phyloP scores from a whole-genome alignment of 2,113 vertebrate species.

The Corapipo altera region DNA sequence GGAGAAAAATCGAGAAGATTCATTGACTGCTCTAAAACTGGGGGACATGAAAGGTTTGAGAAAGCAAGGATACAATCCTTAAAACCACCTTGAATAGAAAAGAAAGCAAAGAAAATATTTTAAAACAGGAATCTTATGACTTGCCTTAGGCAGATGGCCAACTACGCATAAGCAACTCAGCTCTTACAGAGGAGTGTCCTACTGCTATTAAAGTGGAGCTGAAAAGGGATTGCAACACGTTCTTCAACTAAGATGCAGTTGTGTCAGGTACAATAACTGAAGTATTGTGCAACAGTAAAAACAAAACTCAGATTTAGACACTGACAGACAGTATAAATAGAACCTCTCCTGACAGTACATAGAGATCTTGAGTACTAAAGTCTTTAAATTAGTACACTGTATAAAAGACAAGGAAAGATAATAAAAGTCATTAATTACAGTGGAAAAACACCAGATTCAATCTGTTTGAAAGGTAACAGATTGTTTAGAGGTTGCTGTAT shows the following conservation, averaged over 20 bases:
- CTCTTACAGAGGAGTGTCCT: neutral
- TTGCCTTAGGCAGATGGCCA: neutral
- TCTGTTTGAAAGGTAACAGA: neutral
- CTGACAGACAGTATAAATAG: neutral
- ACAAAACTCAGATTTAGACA: neutral
- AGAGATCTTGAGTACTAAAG: neutral
- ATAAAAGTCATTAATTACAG: neutral
- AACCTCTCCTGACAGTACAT: neutral
- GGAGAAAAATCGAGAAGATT: neutral
- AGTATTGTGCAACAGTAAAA: neutral
- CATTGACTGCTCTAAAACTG: neutral
- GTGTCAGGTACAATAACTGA: neutral
- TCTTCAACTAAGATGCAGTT: neutral
- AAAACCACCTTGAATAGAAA: neutral
- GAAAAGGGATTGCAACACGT: neutral
- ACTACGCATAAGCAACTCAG: neutral
- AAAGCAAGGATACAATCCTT: neutral
- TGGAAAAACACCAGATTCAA: neutral
- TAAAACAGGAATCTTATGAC: neutral
- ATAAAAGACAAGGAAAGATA: neutral
- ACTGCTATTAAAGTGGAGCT: neutral
- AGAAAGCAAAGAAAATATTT: neutral
- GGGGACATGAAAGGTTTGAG: neutral
- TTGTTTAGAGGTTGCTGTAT: neutral
- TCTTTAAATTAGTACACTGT: neutral